Evolutionary conservation across 35 echinoderm and acorn worm species (phyloP), one percentile per base, ranked within the genome.

Genomic region (Apostichopus parvimensis): DNA sequence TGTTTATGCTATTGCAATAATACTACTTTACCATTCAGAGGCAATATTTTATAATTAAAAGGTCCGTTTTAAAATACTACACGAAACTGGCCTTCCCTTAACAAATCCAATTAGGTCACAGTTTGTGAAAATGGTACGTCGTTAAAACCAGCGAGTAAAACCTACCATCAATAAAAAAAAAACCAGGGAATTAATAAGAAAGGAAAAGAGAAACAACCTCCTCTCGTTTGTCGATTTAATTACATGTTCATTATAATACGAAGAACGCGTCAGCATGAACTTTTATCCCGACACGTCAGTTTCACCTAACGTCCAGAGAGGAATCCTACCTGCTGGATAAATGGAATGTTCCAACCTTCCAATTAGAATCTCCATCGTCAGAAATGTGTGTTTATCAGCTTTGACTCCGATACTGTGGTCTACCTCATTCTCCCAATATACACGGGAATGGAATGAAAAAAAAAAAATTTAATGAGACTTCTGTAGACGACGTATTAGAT

Each of bases 351-450:
- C 52, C 81, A 56, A 84, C 81, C 55, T 55, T 58, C 53, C 54
- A 84, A 84, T 84, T 84, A 84, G 81, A 84, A 84, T 84, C 55
- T 84, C 81, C 58, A 21, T 84, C 81, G 54, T 84, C 81, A 84
- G 58, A 58, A 84, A 20, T 84, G 57, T 59, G 20, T 59, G 81
- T 84, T 84, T 84, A 84, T 58, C 53, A 84, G 57, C 54, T 84
- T 56, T 84, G 56, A 84, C 81, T 84, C 57, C 17, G 81, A 84
- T 84, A 84, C 81, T 84, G n/a, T 58, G 15, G 23, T 54, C 15
- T 83, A 22, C 78, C 12, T 13, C 52, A 8, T 61, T 61, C 58
- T 61, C 58, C 58, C 34, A 2, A 45, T 21, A 73, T 21, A 73
- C 70, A 73, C 1, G 70, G 70, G 11, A 9, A 66, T 12, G 15